Evolutionary conservation across 1,140 invertebrate genomes (phyloP).

Genomic region (Cotesia vestalis): DNA sequence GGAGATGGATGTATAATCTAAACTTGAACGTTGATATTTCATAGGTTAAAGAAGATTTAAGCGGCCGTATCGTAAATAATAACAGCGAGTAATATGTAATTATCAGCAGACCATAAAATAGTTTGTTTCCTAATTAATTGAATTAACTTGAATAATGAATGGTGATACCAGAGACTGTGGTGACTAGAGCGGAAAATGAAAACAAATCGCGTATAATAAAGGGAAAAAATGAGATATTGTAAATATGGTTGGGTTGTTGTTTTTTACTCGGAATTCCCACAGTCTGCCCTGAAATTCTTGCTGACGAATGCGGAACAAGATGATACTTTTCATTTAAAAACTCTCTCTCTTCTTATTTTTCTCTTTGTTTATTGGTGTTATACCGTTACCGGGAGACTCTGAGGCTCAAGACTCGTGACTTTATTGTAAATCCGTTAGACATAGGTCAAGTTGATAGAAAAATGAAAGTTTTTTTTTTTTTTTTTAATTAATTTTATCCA

Average conservation of each 20-base stretch:
- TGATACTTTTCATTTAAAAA: too few species aligned
- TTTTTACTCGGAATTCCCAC: not conserved
- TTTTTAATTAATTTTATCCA: not conserved
- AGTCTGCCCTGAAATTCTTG: too few species aligned
- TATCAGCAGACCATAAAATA: not conserved
- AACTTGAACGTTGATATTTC: not conserved
- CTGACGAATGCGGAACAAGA: too few species aligned
- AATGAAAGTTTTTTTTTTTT: conserved; percentile 25
- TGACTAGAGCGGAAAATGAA: too few species aligned
- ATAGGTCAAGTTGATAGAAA: conserved; percentile 4
- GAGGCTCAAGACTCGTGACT: conserved; percentile 3
- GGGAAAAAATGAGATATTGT: too few species aligned
- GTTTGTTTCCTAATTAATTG: not conserved
- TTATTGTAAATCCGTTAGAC: conserved; percentile 6
- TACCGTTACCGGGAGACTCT: conserved; percentile 29
- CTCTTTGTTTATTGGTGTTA: conserved; percentile 21
- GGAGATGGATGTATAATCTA: not conserved
- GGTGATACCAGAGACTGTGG: too few species aligned
- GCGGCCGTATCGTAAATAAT: not conserved
- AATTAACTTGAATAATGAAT: too few species aligned
- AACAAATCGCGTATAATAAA: too few species aligned
- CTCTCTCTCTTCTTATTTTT: conserved; percentile 20
- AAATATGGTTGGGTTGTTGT: conserved; percentile 5
- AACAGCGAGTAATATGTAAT: not conserved
- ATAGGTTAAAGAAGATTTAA: not conserved